These are phyloP conservation scores for Anas acuta DNA, from an alignment of 2,797 vertebrate genomes.

Conservation along the genomic window DNA sequence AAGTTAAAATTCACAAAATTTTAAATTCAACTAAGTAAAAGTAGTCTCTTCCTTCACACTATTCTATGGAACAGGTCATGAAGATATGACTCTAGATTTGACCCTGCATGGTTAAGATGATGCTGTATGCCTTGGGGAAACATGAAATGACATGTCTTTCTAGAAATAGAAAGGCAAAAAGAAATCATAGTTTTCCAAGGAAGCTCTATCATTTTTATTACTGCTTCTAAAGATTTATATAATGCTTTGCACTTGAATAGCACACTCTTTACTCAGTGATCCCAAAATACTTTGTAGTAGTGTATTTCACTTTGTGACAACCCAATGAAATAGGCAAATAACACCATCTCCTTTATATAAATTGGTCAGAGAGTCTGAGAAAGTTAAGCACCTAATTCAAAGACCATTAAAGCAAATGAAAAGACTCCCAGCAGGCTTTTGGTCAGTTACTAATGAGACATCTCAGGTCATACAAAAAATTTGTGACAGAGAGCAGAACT, in stretches of 20 bases:
- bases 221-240: constrained; percentile 42
- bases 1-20: neutral
- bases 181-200: constrained; percentile 35
- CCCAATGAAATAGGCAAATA: constrained; percentile 16
- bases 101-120: neutral
- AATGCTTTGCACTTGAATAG: constrained; percentile 36
- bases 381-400: constrained; percentile 66
- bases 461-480: constrained; percentile 58
- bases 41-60: neutral
- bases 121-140: neutral
- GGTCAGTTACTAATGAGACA: constrained; percentile 50
- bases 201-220: constrained; percentile 34
- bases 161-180: constrained; percentile 25
- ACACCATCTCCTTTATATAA: constrained; percentile 41
- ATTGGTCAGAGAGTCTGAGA: constrained; percentile 49
- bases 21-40: neutral
- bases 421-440: constrained; percentile 62
- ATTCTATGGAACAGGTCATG: neutral
- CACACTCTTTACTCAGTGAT: neutral
- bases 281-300: constrained; percentile 16
- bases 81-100: neutral
- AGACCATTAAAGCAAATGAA: constrained; percentile 62
- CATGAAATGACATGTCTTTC: neutral
- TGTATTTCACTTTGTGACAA: constrained; percentile 52
- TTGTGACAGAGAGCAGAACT: constrained; percentile 52